Evolutionary conservation across 2,113 vertebrate genomes (phyloP), one percentile per base, ranked within the genome.

Genomic region (Malurus cyaneus): DNA sequence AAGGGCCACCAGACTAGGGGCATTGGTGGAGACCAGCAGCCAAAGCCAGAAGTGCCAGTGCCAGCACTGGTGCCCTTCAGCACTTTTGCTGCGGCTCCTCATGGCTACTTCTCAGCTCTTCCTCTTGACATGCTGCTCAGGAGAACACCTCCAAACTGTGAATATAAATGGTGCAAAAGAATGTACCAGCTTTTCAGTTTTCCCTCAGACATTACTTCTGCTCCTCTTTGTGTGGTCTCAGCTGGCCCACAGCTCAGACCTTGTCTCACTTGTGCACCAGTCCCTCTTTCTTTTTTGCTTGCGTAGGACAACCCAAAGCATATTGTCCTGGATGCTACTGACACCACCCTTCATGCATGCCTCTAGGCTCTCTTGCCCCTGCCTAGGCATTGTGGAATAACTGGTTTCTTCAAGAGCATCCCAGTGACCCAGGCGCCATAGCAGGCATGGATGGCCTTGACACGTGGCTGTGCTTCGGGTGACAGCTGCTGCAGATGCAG

Each of bases 1-100:
- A 69, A 5, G 32, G 60, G 29, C 36, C 3, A 0, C 29, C n/a
- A 17, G 17, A 0, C 0, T 8, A 14, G 21, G 15, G n/a, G 4
- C 46, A 14, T 31, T 53, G 50, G 2, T 69, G 42, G 42, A 9
- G 21, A 28, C 41, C 1, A 2, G 25, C 11, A 53, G 11, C 31
- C 66, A 21, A 18, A 57, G 31, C 28, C 16, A 39, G 7, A 65
- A 49, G 19, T n/a, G 14, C n/a, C 28, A 24, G 25, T 41, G 28
- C 31, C 31, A 69, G 62, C 31, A 85, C 49, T 47, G 62, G 15
- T 2, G 4, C n/a, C 67, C 34, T 62, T 86, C 23, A 9, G 62
- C 65, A 28, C 42, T 54, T 53, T 66, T 18, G 6, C 8, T 57
- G 59, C 70, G 69, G 24, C 36, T 83, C 31, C 47, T 93, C 16